Evolutionary conservation across 2,888 invertebrate species (phyloP), one percentile per base, ranked within the genome.

Genomic region (Acleris literana): DNA sequence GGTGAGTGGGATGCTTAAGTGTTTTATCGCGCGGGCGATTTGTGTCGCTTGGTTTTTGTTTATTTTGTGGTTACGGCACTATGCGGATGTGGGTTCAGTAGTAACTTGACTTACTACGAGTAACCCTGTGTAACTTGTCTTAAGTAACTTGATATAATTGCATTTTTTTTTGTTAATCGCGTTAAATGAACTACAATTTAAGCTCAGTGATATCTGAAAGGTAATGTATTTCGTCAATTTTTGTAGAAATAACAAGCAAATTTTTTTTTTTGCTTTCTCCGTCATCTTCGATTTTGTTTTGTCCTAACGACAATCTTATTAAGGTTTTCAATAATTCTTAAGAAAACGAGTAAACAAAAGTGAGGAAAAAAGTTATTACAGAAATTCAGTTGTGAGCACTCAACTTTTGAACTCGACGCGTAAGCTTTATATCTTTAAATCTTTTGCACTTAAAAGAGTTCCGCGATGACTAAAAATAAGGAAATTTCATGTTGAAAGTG

Each of bases 1-100:
- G 88, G 91, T 92, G 76, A 90, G 91, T 65, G 55, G 33, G 65
- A 60, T 44, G 65, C 60, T 61, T 61, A 65, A 65, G 55, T 65
- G 65, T 65, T 65, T 65, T 61, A 65, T 65, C 65, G 60, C 55
- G 20, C 55, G 55, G 60, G 52, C 65, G 60, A 65, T 65, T 65
- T 65, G 65, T 61, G 65, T 51, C 44, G 13, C 65, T 43, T 54
- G 43, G 55, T 55, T 51, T 25, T 65, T 65, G 60, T 65, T 65
- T 65, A 61, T 60, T 44, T 65, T 44, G 55, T 33, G 49, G 60
- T 43, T 56, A 44, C 60, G 54, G 55, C 54, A 55, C 51, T 61
- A 60, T 65, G 60, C 55, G 65, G 60, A 49, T 60, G 43, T 55
- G 33, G 43, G 16, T 43, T 55, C 6, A 43, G 58, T 46, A 52